Conservation (phyloP, 1,140 invertebrate genomes). For the Fragariocoptes setiger region DNA sequence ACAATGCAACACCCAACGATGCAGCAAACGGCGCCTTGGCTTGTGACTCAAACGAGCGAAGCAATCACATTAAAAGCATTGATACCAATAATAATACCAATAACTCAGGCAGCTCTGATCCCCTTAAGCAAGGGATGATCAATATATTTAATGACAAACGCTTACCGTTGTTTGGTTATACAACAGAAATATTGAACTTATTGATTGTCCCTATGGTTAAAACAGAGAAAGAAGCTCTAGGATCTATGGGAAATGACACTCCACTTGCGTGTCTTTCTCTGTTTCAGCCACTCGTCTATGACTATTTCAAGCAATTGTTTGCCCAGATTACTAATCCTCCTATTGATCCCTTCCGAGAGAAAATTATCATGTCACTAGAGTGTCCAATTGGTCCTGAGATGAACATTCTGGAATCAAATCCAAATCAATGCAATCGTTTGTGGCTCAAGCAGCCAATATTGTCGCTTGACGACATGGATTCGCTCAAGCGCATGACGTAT, state of each 20-base stretch:
- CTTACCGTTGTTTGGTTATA: slow-evolving; percentile 67
- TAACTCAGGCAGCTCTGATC: neutral
- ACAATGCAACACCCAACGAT: neutral
- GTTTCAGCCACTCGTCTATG: slow-evolving; percentile 73
- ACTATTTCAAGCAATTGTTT: slow-evolving; percentile 98
- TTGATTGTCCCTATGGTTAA: slow-evolving; percentile 79
- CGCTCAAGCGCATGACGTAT: slow-evolving; percentile 48
- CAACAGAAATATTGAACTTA: slow-evolving; percentile 73
- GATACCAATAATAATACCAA: neutral
- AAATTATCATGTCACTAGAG: slow-evolving; percentile 80
- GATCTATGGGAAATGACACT: slow-evolving; percentile 96
- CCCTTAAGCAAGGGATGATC: slow-evolving; percentile 2
- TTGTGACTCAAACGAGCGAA: no score
- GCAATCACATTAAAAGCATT: no score
- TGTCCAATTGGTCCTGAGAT: slow-evolving; percentile 43
- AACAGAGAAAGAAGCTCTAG: slow-evolving; percentile 87
- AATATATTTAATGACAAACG: slow-evolving; percentile 30
- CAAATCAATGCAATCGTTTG: slow-evolving; percentile 60
- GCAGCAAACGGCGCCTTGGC: neutral
- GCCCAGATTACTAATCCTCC: slow-evolving; percentile 99
- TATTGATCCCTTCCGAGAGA: slow-evolving; percentile 95
- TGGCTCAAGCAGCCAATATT: slow-evolving; percentile 79
- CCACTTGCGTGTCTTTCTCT: slow-evolving; percentile 76
- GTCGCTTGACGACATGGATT: slow-evolving; percentile 56
- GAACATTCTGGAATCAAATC: slow-evolving; percentile 65